Evolutionary conservation across 2,113 vertebrate genomes (phyloP), one percentile per base, ranked within the genome.

Genomic region (Tretioscincus oriximinensis): DNA sequence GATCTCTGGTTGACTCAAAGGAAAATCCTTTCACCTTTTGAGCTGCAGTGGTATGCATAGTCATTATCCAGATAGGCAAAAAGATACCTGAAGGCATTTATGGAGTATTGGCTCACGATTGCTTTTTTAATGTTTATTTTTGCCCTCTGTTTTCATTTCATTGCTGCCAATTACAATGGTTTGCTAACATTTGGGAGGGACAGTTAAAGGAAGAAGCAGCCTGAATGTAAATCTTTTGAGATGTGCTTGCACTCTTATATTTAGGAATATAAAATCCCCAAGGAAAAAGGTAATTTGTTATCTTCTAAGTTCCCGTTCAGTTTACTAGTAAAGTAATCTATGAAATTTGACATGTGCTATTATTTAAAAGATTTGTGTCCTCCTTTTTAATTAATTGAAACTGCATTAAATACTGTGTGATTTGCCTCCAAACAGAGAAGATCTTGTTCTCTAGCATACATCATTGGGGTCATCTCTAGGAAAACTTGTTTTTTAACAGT

Each of bases 1-100:
- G 88, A 87, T 85, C 84, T 92, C 74, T 85, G 35, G 84, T 78
- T 88, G 83, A 89, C 81, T 88, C 78, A 78, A 83, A 90, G 69
- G 78, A 82, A 91, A 91, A 90, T 90, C 86, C 81, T 84, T 70
- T 76, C 77, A 87, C 61, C 10, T 22, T 0, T 1, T 77, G 84
- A 88, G 64, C 64, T 83, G 54, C 49, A 82, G 80, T 86, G 83
- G 16, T 68, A 49, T 64, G 80, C 75, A 54, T 64, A 78, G 18
- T 47, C 7, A 63, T 82, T 89, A 71, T 63, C 69, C 82, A 78
- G 80, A 85, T 9, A 68, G 64, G 31, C 82, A 89, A 77, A 77
- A 77, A 77, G 24, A 66, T 73, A 84, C 26, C 14, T 72, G 29
- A 82, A 86, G 4, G 1, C 76, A 51, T 86, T 70, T 51, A 14